A percentile compares a stretch with the other conserved stretches of the same genome.
These are phyloP conservation scores for Platycercus adscitus DNA, from an alignment of 2,113 vertebrate genomes.

Conservation along the genomic window DNA sequence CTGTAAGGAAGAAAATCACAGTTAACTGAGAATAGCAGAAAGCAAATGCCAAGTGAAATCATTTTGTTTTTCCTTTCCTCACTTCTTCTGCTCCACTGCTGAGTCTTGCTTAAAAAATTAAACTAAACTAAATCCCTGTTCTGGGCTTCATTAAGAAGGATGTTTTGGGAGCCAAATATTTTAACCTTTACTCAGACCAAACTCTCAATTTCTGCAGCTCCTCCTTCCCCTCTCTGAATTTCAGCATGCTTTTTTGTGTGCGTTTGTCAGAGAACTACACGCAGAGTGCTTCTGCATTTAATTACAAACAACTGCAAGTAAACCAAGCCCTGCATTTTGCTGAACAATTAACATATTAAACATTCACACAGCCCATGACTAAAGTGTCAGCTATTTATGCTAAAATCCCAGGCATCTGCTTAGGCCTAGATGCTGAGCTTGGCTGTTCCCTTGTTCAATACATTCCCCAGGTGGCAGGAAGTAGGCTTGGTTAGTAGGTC, in stretches of 20 bases:
- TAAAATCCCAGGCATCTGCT: not conserved
- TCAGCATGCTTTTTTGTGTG: not conserved
- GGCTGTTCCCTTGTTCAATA: not conserved
- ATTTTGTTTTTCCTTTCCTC: not conserved
- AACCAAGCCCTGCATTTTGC: not conserved
- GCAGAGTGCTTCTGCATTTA: not conserved
- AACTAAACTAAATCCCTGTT: not conserved
- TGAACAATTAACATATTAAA: not conserved
- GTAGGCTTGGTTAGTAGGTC: not conserved
- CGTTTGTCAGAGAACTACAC: not conserved
- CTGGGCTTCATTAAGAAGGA: conserved; percentile 53
- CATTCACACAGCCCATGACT: not conserved
- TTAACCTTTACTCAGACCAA: conserved; percentile 49
- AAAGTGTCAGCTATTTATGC: not conserved
- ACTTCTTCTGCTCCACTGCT: not conserved
- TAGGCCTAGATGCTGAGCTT: not conserved
- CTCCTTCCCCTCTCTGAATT: not conserved
- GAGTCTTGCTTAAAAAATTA: conserved; percentile 38
- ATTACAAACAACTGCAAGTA: conserved; percentile 39
- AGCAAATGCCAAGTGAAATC: not conserved
- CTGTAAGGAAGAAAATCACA: conserved; percentile 64
- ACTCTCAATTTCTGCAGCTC: not conserved
- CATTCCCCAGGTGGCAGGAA: not conserved
- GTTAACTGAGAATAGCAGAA: not conserved
- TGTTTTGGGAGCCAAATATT: conserved; percentile 44